Conservation (phyloP, 2,113 vertebrate genomes). For the Hippocampus guttulatus region DNA sequence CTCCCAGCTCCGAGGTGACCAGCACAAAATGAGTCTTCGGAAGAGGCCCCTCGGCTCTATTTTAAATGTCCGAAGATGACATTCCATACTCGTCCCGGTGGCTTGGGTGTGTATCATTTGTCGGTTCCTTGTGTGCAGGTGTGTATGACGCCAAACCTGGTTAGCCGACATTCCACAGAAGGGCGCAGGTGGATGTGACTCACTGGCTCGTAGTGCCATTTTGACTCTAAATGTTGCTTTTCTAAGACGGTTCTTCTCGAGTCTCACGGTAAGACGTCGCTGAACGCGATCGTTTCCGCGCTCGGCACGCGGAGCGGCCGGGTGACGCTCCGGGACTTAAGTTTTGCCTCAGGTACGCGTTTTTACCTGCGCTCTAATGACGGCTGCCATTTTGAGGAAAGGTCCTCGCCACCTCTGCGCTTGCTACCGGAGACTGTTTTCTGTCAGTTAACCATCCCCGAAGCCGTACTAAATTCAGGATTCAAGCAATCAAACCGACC, state of each 20-base stretch:
- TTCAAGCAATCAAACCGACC: no score
- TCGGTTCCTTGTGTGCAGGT: conserved; percentile 41
- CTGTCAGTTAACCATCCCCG: background rate
- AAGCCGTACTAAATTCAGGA: no score
- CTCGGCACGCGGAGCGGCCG: background rate
- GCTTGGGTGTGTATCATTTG: background rate
- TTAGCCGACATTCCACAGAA: conserved; percentile 62
- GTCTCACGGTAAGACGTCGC: conserved; percentile 5
- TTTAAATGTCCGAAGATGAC: background rate
- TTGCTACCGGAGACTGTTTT: background rate
- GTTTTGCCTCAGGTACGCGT: background rate
- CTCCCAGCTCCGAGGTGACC: background rate
- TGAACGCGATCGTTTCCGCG: no score
- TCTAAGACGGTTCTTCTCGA: conserved; percentile 1
- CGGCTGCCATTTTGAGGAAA: conserved; percentile 1
- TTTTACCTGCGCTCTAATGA: conserved; percentile 4
- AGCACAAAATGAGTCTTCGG: background rate
- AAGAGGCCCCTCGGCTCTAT: background rate
- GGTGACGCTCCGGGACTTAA: background rate
- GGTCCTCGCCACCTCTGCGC: background rate
- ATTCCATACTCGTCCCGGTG: background rate
- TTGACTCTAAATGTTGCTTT: background rate
- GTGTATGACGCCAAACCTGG: conserved; percentile 50
- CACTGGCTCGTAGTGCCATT: conserved; percentile 7
- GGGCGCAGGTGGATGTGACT: conserved; percentile 55